Evolutionary conservation across 2,797 vertebrate species (phyloP), one percentile per base, ranked within the genome.

Genomic region (Odontamblyopus lacepedii): DNA sequence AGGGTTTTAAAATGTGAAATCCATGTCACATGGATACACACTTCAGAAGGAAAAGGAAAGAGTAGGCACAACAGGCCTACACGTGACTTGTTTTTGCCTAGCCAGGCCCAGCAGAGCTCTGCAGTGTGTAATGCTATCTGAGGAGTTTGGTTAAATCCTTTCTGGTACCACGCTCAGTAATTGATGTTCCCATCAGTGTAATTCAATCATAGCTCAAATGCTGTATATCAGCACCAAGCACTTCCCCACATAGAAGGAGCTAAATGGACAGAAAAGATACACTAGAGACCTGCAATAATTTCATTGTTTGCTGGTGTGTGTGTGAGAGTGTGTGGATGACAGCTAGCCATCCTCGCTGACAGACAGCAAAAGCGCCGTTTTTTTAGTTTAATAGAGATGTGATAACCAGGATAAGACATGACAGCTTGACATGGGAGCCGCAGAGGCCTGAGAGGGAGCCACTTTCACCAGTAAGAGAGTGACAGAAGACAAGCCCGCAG

Each of bases 171-270:
- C 78, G 70, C 65, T 81, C 75, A 75, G 79, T 87, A 88, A 89
- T 88, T 90, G 83, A 90, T 89, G 89, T 83, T 85, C 81, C 87
- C 87, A 89, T 92, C 83, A 88, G 85, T 88, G 89, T 90, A 90
- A 92, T 91, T 90, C 84, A 87, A 91, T 92, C 87, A 88, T 35
- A 74, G 72, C 82, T 85, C 69, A 85, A 89, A 91, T 87, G 83
- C 85, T 88, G 82, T 81, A 89, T 85, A 88, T 90, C 85, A 85
- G 83, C 76, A 76, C 80, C 83, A 81, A 89, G 83, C 83, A 85
- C 85, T 90, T 90, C 81, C 85, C 79, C 84, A 88, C 83, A 86
- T 70, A 76, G 75, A 84, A 85, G 79, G 71, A 71, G 81, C 80
- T 85, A 92, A 90, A 89, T 88, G 87, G 88, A 88, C 84, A 84